Conservation (phyloP, 2,797 vertebrate species). For the Neomorphus geoffroyi region DNA sequence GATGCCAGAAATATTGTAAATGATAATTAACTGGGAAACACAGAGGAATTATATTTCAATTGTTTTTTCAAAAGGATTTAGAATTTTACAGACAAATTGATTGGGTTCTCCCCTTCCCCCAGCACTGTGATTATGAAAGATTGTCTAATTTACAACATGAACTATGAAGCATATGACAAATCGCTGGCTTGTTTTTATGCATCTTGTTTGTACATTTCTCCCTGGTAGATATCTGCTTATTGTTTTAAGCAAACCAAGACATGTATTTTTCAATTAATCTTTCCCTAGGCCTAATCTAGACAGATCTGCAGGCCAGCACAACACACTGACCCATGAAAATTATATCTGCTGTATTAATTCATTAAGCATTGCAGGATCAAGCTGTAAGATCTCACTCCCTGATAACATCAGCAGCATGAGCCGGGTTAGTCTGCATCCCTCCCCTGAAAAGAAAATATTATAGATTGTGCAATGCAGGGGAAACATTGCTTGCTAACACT, state of each 20-base stretch:
- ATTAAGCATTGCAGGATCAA: conserved; percentile 69
- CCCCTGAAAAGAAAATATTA: conserved; percentile 69
- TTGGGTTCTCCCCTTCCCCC: conserved; percentile 81
- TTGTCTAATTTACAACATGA: conserved; percentile 88
- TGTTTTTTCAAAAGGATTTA: conserved; percentile 81
- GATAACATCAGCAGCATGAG: conserved; percentile 55
- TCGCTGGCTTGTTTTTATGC: conserved; percentile 85
- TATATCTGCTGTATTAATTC: conserved; percentile 78
- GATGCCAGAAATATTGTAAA: conserved; percentile 79
- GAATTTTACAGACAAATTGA: conserved; percentile 88
- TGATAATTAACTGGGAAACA: conserved; percentile 91
- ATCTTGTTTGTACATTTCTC: conserved; percentile 70
- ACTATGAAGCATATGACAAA: conserved; percentile 87
- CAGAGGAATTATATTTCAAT: conserved; percentile 77
- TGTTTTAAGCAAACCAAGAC: conserved; percentile 72
- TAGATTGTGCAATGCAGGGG: conserved; percentile 59
- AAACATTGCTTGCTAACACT: conserved; percentile 74
- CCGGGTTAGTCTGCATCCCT: conserved; percentile 65
- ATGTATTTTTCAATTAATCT: conserved; percentile 76
- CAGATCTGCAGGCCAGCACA: conserved; percentile 71
- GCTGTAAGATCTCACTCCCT: conserved; percentile 56
- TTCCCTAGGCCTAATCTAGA: conserved; percentile 68
- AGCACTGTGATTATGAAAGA: conserved; percentile 90
- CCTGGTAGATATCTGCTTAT: conserved; percentile 63
- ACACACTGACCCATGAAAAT: conserved; percentile 77